Base-by-base conservation (phyloP, 2,113 vertebrate species). In the Hypocryptadius cinnamomeus region DNA sequence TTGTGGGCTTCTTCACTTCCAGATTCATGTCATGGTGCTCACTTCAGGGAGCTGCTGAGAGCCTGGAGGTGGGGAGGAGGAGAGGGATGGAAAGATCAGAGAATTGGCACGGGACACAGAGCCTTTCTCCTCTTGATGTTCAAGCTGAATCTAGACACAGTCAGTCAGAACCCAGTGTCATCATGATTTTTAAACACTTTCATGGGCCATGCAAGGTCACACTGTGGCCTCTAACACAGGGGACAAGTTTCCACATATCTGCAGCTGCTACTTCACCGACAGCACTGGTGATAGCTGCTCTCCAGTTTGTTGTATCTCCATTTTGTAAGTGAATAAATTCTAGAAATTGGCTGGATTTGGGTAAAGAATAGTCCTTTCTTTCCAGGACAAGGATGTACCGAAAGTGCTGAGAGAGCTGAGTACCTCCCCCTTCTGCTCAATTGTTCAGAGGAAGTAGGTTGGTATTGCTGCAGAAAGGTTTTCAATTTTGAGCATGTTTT, bases 1-100 rank as follows among this genome's bases (percentile, higher is more conserved):
- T 40, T 79, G 77, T 74, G 77, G 66, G 85, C 87, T 94, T 53
- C 94, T 87, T 94, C 85, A 54, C 60, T 96, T 90, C 48, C 79
- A 56, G 86, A 81, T 72, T 90, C 86, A 65, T 77, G 91, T 68
- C 93, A 24, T 71, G 87, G 91, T 85, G 94, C 85, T 93, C 91
- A 84, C 90, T 95, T 96, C 89, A 90, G 93, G 93, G 91, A 95
- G 95, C 89, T 95, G 91, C 94, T 90, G 76, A 90, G 77, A 90
- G 93, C 85, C 79, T 60, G 88, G 82, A 95, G 81, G 73, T 87
- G 73, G 73, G 83, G 84, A 90, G 89, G 91, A 66, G 65, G 57
- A 88, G 80, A 61, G 39, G n/a, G 63, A 80, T 13, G 56, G 89
- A 45, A 90, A 94, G 90, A 92, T 95, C 85, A 93, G 92, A 94